A percentile compares a stretch with the other conserved stretches of the same genome.
phyloP scores from a whole-genome alignment of 2,888 invertebrate species.

The Papilio demoleus region DNA sequence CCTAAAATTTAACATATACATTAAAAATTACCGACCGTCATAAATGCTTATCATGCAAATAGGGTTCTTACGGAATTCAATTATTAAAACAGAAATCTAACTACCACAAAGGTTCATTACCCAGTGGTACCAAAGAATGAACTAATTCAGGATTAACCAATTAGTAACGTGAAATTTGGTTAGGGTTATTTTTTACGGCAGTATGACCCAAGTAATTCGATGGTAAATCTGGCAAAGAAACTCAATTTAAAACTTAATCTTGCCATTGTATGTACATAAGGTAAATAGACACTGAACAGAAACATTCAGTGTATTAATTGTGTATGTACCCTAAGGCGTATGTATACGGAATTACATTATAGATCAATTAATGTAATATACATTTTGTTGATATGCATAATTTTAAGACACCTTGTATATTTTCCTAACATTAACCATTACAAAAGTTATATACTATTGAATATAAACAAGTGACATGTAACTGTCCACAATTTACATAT shows the following conservation, averaged over 20 bases:
- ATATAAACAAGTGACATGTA: constrained; percentile 51
- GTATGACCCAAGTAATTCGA: too few species aligned
- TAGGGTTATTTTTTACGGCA: too few species aligned
- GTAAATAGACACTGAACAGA: not conserved
- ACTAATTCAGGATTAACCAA: too few species aligned
- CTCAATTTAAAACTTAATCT: not conserved
- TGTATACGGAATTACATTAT: constrained; percentile 39
- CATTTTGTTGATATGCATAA: constrained; percentile 83
- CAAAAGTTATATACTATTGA: constrained; percentile 62
- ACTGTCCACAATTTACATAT: constrained; percentile 66
- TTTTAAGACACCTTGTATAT: constrained; percentile 82
- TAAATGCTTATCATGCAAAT: too few species aligned
- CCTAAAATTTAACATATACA: not conserved
- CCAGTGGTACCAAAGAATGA: too few species aligned
- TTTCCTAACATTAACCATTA: constrained; percentile 70
- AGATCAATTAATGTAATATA: constrained; percentile 58
- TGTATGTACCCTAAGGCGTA: constrained; percentile 18
- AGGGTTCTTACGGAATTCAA: too few species aligned
- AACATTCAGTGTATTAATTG: not conserved
- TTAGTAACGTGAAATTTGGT: too few species aligned
- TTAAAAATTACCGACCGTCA: not conserved
- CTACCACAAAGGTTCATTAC: too few species aligned
- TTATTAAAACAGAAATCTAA: too few species aligned
- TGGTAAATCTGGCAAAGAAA: not conserved
- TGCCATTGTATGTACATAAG: not conserved